These are phyloP conservation scores for Parambassis ranga DNA, from an alignment of 2,797 vertebrate genomes.

Conservation along the genomic window DNA sequence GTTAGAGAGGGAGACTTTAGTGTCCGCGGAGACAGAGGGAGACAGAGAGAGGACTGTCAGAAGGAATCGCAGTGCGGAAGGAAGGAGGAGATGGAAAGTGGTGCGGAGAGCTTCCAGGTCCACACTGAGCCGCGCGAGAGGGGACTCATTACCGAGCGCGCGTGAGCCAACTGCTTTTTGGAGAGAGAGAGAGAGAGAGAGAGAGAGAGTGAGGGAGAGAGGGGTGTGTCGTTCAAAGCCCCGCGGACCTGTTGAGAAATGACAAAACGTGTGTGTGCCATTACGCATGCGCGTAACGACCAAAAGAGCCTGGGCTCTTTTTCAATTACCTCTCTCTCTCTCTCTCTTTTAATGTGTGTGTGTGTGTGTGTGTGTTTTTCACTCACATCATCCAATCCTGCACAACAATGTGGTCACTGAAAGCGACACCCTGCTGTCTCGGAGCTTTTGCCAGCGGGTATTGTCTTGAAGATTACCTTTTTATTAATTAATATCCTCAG, in stretches of 20 bases:
- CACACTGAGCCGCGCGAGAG: slow-evolving; percentile 48
- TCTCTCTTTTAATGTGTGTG: neutral
- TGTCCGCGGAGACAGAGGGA: no score
- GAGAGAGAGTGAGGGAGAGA: neutral
- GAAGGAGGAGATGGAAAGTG: slow-evolving; percentile 15
- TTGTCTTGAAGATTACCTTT: slow-evolving; percentile 23
- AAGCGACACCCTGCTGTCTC: neutral
- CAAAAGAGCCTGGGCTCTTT: neutral
- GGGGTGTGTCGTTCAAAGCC: slow-evolving; percentile 6
- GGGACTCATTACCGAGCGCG: slow-evolving; percentile 45
- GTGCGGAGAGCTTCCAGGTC: slow-evolving; percentile 34
- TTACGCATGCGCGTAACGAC: neutral
- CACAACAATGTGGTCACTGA: neutral
- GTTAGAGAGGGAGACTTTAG: neutral
- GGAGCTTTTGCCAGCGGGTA: slow-evolving; percentile 5
- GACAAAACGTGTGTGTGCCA: neutral
- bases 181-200: neutral
- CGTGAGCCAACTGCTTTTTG: slow-evolving; percentile 22
- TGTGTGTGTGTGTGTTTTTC: no score
- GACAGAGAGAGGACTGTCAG: slow-evolving; percentile 24
- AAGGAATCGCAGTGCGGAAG: slow-evolving; percentile 56
- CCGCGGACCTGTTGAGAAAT: slow-evolving; percentile 55
- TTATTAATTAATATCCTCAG: slow-evolving; percentile 48
- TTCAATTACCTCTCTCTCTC: neutral
- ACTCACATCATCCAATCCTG: neutral